These are phyloP conservation scores for Cheirogaleus medius DNA, from an alignment of 2,113 vertebrate genomes.

Conservation along the genomic window DNA sequence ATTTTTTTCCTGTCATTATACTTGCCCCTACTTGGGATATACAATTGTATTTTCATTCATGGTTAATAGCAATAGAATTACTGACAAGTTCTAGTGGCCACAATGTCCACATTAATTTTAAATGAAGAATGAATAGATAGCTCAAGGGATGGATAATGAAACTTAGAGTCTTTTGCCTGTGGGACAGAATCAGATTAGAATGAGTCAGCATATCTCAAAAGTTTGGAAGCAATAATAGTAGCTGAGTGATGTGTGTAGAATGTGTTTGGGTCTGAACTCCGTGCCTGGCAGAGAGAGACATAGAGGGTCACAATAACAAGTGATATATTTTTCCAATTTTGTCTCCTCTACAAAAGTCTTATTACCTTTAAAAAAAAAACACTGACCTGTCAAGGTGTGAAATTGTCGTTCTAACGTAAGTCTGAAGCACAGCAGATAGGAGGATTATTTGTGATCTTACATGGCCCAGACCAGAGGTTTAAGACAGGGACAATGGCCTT, in stretches of 20 bases:
- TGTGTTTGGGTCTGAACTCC: slow-evolving; percentile 29
- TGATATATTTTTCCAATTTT: background rate
- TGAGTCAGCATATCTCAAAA: background rate
- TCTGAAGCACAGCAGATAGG: background rate
- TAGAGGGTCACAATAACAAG: background rate
- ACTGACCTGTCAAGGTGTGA: background rate
- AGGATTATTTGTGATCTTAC: slow-evolving; percentile 9
- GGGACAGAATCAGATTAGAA: background rate
- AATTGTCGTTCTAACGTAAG: slow-evolving; percentile 24
- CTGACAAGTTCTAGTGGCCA: background rate
- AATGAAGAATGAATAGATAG: slow-evolving; percentile 7
- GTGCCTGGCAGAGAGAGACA: background rate
- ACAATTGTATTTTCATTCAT: slow-evolving; percentile 21
- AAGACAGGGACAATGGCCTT: background rate
- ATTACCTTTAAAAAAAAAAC: background rate
- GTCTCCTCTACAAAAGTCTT: background rate
- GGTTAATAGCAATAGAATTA: slow-evolving; percentile 34
- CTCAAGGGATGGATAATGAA: background rate
- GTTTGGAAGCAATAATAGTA: background rate
- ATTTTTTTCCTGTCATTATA: slow-evolving; percentile 18
- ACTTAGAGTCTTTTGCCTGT: background rate
- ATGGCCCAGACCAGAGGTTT: background rate
- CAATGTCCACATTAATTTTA: slow-evolving; percentile 28
- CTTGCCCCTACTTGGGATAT: background rate
- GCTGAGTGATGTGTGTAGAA: background rate